phyloP scores from a whole-genome alignment of 1,140 invertebrate genomes.

The Drepana arcuata region DNA sequence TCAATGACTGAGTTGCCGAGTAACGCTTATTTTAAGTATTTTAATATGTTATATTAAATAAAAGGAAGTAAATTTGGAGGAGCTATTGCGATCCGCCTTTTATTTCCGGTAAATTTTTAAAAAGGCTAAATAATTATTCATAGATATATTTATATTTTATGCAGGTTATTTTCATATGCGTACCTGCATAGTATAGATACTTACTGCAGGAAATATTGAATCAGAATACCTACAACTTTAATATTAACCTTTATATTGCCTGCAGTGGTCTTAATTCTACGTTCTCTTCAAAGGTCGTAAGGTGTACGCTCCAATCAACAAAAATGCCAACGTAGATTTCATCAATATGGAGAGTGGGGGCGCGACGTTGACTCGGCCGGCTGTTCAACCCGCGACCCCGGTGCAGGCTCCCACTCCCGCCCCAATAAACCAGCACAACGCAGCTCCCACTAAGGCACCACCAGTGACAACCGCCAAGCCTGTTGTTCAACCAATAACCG shows the following conservation, averaged over 20 bases:
- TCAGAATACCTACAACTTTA: too few relatives aligned
- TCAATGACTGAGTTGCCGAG: too few relatives aligned
- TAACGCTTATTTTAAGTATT: too few relatives aligned
- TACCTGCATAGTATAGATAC: too few relatives aligned
- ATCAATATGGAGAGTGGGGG: constrained; percentile 57
- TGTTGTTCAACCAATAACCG: constrained; percentile 5
- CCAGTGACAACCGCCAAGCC: constrained; percentile 5
- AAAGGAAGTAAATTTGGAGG: too few relatives aligned
- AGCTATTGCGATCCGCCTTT: too few relatives aligned
- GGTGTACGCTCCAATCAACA: constrained; percentile 36
- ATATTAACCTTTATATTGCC: not conserved
- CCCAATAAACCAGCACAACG: not conserved
- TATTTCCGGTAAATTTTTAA: too few relatives aligned
- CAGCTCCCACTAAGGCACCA: constrained; percentile 4
- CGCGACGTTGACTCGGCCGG: constrained; percentile 7
- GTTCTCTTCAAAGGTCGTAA: constrained; percentile 43
- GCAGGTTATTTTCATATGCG: too few relatives aligned
- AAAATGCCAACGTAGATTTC: constrained; percentile 61
- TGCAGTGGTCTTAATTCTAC: constrained; percentile 13
- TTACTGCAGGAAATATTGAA: too few relatives aligned
- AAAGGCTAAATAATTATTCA: too few relatives aligned
- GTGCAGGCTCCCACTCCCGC: constrained; percentile 6
- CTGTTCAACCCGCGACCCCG: constrained; percentile 5
- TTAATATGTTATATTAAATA: too few relatives aligned
- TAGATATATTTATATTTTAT: too few relatives aligned